Evolutionary conservation across 2,113 vertebrate species (phyloP).

Genomic region (Heteronetta atricapilla): DNA sequence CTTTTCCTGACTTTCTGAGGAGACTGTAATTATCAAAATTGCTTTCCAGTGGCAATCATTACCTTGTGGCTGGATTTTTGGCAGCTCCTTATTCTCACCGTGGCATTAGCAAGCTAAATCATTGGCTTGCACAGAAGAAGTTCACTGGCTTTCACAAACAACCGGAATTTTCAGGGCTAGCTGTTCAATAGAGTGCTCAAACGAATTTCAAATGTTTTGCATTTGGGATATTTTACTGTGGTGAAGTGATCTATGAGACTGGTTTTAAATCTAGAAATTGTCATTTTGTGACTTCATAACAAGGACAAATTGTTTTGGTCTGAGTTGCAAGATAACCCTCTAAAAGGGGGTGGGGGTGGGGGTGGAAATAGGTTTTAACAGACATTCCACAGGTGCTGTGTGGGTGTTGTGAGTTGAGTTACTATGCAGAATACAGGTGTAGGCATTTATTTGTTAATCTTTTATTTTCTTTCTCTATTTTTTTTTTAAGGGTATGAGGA

Average conservation of each 20-base stretch:
- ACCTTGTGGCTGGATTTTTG: not conserved
- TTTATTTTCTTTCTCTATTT: not conserved
- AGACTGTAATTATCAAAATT: not conserved
- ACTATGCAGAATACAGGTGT: not conserved
- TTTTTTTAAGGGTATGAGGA: not conserved
- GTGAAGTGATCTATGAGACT: conserved; percentile 3
- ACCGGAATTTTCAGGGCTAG: not conserved
- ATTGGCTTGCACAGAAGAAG: not conserved
- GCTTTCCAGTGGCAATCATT: not conserved
- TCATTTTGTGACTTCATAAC: conserved; percentile 30
- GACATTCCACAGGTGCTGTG: conserved; percentile 4
- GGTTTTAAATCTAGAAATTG: conserved; percentile 16
- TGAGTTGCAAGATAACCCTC: not conserved
- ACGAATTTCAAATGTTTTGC: not conserved
- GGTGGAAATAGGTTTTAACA: conserved; percentile 14
- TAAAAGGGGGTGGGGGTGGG: not conserved
- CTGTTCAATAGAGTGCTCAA: not conserved
- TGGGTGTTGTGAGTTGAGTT: not conserved
- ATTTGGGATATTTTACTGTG: not conserved
- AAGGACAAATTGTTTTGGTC: conserved; percentile 39
- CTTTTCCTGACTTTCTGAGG: not conserved
- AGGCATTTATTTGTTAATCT: not conserved
- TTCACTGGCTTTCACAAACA: not conserved
- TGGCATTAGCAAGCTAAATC: not conserved
- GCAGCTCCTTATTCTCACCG: not conserved